Base-by-base conservation (phyloP, 2,797 vertebrate species). In the Schizopygopsis pylzovi region DNA sequence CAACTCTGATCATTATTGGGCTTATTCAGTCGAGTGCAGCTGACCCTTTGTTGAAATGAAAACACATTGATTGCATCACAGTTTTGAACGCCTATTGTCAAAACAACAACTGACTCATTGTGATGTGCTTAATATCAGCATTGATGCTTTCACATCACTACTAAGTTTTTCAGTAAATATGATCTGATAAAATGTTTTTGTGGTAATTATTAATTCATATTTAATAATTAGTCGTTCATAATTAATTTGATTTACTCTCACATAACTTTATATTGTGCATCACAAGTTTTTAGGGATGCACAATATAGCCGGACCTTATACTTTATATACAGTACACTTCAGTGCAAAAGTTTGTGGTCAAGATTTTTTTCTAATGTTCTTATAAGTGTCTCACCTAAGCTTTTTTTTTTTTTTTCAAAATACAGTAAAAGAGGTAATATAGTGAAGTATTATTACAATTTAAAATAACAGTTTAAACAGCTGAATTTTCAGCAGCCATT, bases 41-140 rank as follows among this genome's bases (percentile, higher is more conserved):
- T 65, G 41, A 45, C 59, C 75, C 22, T 49, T 76, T 54, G 33
- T 76, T 59, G 37, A 39, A 78, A 59, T n/a, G 11, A 39, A 78
- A 59, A 41, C 76, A 45, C 13, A 79, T 47, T 22, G 39, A 61
- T 79, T 80, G 59, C 78, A 45, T 65, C 6, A 47, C 10, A 28
- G 59, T 47, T 80, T 65, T 65, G 5, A 33, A 80, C 3, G 11
- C 59, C 16, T 18, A 4, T 37, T 8, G 63, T 67, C 56, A 79
- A 47, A 63, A 79, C 16, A 47, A 65, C 41, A 47, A 59, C 33
- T 41, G 20, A 9, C 54, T 39, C 37, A 25, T 25, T 52, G 28
- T 33, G 16, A 52, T 52, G 20, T 78, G 22, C 39, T 61, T 43
- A 59, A 79, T 79, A 63, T 63, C 59, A 47, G 43, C 43, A 33